Percentiles rank a stretch among this genome's conserved stretches.
phyloP scores from a whole-genome alignment of 2,888 invertebrate species.

The Galerucella pusilla region DNA sequence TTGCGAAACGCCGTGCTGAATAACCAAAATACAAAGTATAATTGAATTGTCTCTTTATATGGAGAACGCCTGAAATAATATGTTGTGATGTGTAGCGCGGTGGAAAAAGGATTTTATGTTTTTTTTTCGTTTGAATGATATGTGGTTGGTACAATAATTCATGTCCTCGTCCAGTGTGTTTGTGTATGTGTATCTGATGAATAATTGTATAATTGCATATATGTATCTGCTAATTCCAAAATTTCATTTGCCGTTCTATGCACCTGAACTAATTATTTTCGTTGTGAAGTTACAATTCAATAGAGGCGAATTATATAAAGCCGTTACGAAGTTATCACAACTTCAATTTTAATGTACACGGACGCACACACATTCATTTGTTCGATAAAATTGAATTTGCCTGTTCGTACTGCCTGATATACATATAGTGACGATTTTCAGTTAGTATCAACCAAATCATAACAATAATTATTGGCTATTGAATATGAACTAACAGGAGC shows the following conservation, averaged over 20 bases:
- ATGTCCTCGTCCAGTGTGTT: slow-evolving; percentile 9
- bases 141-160: slow-evolving; percentile 8
- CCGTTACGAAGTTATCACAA: slow-evolving; percentile 6
- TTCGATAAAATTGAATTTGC: not conserved
- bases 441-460: too few relatives aligned
- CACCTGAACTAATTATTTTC: slow-evolving; percentile 24
- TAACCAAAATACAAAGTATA: slow-evolving; percentile 41
- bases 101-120: slow-evolving; percentile 33
- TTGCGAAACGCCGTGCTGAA: slow-evolving; percentile 39
- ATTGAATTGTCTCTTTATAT: slow-evolving; percentile 39
- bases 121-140: slow-evolving; percentile 30
- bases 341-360: slow-evolving; percentile 13
- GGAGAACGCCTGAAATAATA: slow-evolving; percentile 38
- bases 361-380: not conserved
- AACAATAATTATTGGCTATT: too few relatives aligned
- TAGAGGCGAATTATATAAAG: slow-evolving; percentile 10
- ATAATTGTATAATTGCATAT: slow-evolving; percentile 25
- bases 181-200: slow-evolving; percentile 16
- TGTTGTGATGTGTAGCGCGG: slow-evolving; percentile 35
- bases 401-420: not conserved
- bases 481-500: too few relatives aligned
- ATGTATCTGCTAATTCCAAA: slow-evolving; percentile 28
- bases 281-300: slow-evolving; percentile 16
- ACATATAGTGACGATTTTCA: too few relatives aligned
- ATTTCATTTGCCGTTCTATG: slow-evolving; percentile 22